A percentile compares a stretch with the other conserved stretches of the same genome.
Conservation (phyloP, 2,797 vertebrate genomes). For the Alfaro cultratus region DNA sequence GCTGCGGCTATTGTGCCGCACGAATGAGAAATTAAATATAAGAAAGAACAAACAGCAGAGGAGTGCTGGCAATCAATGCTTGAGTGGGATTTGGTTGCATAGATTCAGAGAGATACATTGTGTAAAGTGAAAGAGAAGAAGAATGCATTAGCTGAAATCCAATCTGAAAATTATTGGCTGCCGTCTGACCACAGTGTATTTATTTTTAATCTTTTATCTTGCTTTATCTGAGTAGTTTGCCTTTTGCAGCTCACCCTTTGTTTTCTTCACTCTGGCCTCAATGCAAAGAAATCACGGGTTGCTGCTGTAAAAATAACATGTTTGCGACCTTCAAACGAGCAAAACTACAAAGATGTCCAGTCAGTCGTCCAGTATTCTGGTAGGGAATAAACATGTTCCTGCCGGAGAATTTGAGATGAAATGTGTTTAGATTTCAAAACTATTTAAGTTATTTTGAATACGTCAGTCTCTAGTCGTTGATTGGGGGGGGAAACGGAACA, state of each 20-base stretch:
- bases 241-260: background rate
- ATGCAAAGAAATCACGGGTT: background rate
- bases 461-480: background rate
- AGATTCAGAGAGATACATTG: background rate
- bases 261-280: background rate
- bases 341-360: background rate
- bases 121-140: background rate
- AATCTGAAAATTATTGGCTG: background rate
- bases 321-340: background rate
- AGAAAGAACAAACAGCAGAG: background rate
- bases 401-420: background rate
- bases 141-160: slow-evolving; percentile 8
- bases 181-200: background rate
- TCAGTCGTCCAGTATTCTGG: too few species aligned
- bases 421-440: background rate
- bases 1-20: background rate
- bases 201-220: slow-evolving; percentile 1
- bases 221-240: background rate
- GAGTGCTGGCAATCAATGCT: background rate
- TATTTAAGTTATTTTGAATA: background rate
- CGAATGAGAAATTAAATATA: background rate
- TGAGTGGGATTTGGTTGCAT: background rate
- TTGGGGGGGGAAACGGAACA: background rate
- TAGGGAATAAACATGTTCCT: background rate
- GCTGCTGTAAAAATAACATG: background rate